A percentile compares a stretch with the other conserved stretches of the same genome.
Conservation (phyloP, 2,797 vertebrate genomes). For the Cuculus canorus region DNA sequence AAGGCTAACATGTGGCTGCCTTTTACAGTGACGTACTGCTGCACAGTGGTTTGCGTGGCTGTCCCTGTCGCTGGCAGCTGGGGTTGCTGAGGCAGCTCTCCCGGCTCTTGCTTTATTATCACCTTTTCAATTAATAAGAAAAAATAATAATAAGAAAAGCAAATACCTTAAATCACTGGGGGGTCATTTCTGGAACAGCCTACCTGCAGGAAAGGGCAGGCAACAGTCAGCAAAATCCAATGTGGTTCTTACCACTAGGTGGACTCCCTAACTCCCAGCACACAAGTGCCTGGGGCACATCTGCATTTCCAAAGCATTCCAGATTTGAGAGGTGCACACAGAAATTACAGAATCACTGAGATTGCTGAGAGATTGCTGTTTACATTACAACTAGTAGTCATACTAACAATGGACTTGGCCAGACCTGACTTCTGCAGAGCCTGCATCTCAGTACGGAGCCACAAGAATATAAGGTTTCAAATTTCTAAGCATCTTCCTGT, state of each 20-base stretch:
- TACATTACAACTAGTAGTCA: not conserved
- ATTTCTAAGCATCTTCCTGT: not conserved
- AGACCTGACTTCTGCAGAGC: not conserved
- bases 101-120: slow-evolving; percentile 98
- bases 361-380: not conserved
- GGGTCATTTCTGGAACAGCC: not conserved
- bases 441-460: not conserved
- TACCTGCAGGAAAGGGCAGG: not conserved
- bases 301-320: not conserved
- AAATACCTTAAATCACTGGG: not conserved
- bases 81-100: slow-evolving; percentile 86
- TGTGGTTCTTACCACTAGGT: rapidly evolving
- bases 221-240: not conserved
- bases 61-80: slow-evolving; percentile 81
- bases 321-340: not conserved
- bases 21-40: slow-evolving; percentile 95
- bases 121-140: slow-evolving; percentile 82
- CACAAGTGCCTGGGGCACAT: rapidly evolving
- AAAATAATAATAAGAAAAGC: not conserved
- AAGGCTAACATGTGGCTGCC: slow-evolving; percentile 95
- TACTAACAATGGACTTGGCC: not conserved
- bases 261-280: not conserved
- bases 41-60: slow-evolving; percentile 83
- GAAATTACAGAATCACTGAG: not conserved
- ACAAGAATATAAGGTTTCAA: not conserved